Conservation (phyloP, 2,797 vertebrate genomes). For the Zalophus californianus region DNA sequence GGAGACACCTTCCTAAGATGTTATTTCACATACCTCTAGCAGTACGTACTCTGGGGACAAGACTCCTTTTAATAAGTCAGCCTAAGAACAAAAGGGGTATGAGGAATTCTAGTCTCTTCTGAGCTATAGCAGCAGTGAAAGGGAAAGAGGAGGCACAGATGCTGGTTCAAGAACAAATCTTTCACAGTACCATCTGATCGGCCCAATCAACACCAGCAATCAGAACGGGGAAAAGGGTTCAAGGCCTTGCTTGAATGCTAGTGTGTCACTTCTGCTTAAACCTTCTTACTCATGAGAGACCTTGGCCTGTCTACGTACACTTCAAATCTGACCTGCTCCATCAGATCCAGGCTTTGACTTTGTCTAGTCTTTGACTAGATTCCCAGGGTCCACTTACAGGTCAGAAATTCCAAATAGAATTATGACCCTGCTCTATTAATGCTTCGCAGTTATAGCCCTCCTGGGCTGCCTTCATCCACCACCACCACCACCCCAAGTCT, state of each 20-base stretch:
- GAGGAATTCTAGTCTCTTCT: conserved; percentile 18
- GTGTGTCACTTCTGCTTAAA: neutral
- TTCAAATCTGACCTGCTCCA: neutral
- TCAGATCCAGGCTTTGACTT: neutral
- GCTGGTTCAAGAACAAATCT: neutral
- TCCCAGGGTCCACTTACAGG: neutral
- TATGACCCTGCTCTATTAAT: neutral
- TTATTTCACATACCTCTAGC: conserved; percentile 52
- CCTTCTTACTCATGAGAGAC: neutral
- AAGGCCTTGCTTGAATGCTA: neutral
- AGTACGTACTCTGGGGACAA: conserved; percentile 26
- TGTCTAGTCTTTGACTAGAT: neutral
- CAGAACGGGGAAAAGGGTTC: neutral
- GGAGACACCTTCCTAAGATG: conserved; percentile 33
- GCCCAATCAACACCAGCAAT: neutral
- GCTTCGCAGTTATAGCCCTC: neutral
- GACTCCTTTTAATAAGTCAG: conserved; percentile 37
- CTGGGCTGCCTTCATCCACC: neutral
- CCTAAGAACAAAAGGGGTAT: neutral
- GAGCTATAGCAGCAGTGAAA: neutral
- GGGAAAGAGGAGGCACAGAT: neutral
- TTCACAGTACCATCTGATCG: neutral
- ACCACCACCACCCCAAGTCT: neutral
- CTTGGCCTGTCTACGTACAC: neutral
- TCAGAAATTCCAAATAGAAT: neutral